phyloP scores from a whole-genome alignment of 1,140 invertebrate species.

The Listronotus oregonensis region DNA sequence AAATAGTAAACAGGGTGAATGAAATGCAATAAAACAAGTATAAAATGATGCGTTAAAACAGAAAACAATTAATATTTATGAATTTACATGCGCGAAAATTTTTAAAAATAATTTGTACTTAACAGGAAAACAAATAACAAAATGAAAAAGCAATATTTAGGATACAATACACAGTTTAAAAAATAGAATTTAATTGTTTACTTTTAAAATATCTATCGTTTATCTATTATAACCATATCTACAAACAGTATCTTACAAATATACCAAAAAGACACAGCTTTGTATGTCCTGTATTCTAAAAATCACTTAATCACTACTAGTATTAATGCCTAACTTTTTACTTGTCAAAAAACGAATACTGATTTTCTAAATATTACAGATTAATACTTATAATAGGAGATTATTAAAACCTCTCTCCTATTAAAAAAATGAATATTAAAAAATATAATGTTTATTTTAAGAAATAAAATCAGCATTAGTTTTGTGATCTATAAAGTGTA shows the following conservation, averaged over 20 bases:
- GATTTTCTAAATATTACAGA: background rate
- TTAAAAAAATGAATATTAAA: no score
- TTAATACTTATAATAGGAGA: no score
- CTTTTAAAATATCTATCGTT: slow-evolving; percentile 7
- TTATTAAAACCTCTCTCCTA: no score
- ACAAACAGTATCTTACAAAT: slow-evolving; percentile 31
- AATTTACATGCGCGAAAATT: slow-evolving; percentile 27
- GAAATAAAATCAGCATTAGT: no score
- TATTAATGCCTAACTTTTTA: background rate
- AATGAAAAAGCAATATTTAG: slow-evolving; percentile 21
- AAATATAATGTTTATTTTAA: no score
- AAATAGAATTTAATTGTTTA: slow-evolving; percentile 8
- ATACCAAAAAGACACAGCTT: background rate
- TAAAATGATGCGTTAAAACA: slow-evolving; percentile 16
- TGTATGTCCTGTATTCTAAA: background rate
- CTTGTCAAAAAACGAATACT: background rate
- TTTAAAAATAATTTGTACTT: slow-evolving; percentile 36
- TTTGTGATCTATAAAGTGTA: background rate
- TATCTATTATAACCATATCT: slow-evolving; percentile 21
- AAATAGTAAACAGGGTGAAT: slow-evolving; percentile 21
- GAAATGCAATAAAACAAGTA: slow-evolving; percentile 18
- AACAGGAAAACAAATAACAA: slow-evolving; percentile 33
- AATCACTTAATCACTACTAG: slow-evolving; percentile 8
- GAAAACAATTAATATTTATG: slow-evolving; percentile 3
- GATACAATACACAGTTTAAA: slow-evolving; percentile 21